A percentile compares a stretch with the other conserved stretches of the same genome.
Evolutionary conservation across 2,113 vertebrate species (phyloP).

Genomic region (Hiodon alosoides): DNA sequence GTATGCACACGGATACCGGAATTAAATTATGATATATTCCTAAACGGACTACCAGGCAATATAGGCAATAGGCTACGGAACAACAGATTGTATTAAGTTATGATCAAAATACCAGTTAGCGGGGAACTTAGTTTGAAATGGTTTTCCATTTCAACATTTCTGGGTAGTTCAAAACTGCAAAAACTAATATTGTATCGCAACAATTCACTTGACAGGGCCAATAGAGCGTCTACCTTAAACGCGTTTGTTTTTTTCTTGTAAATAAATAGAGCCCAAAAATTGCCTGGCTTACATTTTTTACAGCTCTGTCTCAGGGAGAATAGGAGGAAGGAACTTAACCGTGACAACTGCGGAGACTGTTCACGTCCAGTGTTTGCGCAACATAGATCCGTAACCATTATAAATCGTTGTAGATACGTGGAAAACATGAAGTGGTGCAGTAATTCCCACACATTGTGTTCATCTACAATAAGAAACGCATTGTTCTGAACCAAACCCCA

Average conservation of each 20-base stretch:
- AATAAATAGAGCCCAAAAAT: neutral
- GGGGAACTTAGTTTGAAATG: too few species aligned
- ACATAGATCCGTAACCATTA: neutral
- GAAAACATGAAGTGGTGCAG: constrained; percentile 38
- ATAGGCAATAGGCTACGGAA: neutral
- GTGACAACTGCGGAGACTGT: neutral
- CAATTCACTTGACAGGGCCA: neutral
- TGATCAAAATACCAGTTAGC: constrained; percentile 13
- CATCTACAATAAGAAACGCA: constrained; percentile 8
- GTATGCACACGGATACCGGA: too few species aligned
- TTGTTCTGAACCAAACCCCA: constrained; percentile 26
- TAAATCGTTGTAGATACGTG: constrained; percentile 19
- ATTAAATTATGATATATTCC: too few species aligned
- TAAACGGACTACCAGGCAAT: neutral
- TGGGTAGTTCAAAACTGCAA: too few species aligned
- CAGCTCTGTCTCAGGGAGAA: constrained; percentile 4
- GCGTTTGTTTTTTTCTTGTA: neutral
- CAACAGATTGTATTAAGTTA: constrained; percentile 44
- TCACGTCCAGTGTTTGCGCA: constrained; percentile 7
- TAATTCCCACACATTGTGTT: constrained; percentile 3
- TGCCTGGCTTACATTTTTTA: constrained; percentile 1
- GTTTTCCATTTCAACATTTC: too few species aligned
- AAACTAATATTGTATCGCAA: too few species aligned
- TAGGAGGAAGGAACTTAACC: neutral
- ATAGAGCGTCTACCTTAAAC: neutral